Percentiles rank a stretch among this genome's conserved stretches.
Conservation (phyloP, 2,797 vertebrate species). For the Hirundo rustica region DNA sequence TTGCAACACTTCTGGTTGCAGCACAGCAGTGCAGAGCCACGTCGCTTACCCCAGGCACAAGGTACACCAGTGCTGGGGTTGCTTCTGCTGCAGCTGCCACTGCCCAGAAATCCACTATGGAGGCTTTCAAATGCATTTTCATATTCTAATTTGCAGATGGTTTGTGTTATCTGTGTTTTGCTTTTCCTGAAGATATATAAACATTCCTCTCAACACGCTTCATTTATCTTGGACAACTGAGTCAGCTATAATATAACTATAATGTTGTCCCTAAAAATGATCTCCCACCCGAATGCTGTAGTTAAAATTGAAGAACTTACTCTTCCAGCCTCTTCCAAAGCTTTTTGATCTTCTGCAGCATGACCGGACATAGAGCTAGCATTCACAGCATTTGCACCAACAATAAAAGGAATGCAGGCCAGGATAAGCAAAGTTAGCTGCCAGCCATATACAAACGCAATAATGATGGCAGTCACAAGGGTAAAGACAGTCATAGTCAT, state of each 20-base stretch:
- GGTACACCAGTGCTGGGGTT: fast-evolving
- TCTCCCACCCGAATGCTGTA: background rate
- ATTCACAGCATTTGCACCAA: conserved; percentile 72
- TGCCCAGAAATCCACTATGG: background rate
- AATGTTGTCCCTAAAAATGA: background rate
- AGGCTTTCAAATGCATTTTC: background rate
- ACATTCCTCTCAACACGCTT: background rate
- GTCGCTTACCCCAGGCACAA: fast-evolving
- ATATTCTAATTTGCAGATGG: background rate
- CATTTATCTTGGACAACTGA: background rate
- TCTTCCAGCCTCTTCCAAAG: conserved; percentile 78
- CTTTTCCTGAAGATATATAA: background rate
- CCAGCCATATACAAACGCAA: conserved; percentile 79
- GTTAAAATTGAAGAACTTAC: conserved; percentile 63
- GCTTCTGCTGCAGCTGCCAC: background rate
- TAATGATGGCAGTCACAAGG: conserved; percentile 65
- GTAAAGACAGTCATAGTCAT: conserved; percentile 64
- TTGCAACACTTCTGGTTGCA: background rate
- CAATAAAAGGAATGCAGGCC: conserved; percentile 73
- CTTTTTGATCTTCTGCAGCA: conserved; percentile 77
- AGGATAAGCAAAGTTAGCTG: conserved; percentile 79
- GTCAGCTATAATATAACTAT: background rate
- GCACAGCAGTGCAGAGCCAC: background rate
- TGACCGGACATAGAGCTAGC: conserved; percentile 73
- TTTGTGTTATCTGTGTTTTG: background rate